Evolutionary conservation across 2,797 vertebrate genomes (phyloP).

Genomic region (Cheracebus regulus): DNA sequence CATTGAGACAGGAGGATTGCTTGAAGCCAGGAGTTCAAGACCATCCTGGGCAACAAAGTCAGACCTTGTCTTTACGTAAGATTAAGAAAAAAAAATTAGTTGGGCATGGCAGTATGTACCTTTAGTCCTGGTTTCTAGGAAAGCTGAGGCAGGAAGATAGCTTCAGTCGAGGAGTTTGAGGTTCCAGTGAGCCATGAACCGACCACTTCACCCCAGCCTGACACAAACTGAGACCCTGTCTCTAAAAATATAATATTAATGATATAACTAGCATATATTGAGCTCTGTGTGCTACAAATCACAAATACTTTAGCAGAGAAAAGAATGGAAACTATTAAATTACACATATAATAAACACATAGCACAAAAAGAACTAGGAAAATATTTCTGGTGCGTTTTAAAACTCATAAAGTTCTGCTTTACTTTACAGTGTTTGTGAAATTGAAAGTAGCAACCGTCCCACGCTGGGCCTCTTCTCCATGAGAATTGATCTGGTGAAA

Average conservation of each 20-base stretch:
- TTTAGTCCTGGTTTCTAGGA: too few species aligned
- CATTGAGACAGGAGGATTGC: too few species aligned
- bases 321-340: background rate
- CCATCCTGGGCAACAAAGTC: too few species aligned
- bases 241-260: background rate
- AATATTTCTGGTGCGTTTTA: background rate
- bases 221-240: background rate
- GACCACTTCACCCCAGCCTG: background rate
- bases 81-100: too few species aligned
- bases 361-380: background rate
- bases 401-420: background rate
- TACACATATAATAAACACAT: background rate
- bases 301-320: background rate
- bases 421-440: background rate
- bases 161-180: too few species aligned
- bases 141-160: too few species aligned
- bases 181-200: too few species aligned
- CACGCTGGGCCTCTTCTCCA: background rate
- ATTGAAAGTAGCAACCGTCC: background rate
- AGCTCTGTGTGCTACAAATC: background rate
- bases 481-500: background rate
- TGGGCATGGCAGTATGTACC: too few species aligned
- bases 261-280: background rate
- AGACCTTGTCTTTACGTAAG: too few species aligned
- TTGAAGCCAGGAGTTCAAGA: too few species aligned